Evolutionary conservation across 2,797 vertebrate species (phyloP).

Genomic region (Acanthiza pusilla): DNA sequence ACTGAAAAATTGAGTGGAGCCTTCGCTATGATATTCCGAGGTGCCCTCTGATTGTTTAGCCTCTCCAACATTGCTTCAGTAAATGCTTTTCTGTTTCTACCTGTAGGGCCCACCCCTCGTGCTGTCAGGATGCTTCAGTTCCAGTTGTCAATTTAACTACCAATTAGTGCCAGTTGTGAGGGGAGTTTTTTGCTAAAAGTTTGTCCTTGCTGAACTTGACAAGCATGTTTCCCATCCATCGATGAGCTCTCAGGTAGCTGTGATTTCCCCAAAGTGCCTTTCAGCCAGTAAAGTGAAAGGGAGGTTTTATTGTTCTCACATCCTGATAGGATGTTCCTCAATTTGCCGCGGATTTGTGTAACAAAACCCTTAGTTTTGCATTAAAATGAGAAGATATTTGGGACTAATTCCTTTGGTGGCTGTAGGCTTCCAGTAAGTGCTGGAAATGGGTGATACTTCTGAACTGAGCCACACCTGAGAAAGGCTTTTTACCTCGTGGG

Average conservation of each 20-base stretch:
- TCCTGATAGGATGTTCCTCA: not conserved
- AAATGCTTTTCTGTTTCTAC: conserved; percentile 35
- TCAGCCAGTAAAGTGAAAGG: not conserved
- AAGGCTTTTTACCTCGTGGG: not conserved
- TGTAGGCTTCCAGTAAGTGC: not conserved
- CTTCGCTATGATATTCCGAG: not conserved
- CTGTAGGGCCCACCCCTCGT: conserved; percentile 10
- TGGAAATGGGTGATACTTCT: not conserved
- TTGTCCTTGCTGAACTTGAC: conserved; percentile 5
- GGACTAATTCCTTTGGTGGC: not conserved
- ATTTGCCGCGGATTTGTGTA: not conserved
- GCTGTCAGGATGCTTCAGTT: conserved; percentile 36
- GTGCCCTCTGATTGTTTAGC: not conserved
- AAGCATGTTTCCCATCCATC: not conserved
- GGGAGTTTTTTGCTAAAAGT: not conserved
- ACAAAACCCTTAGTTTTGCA: not conserved
- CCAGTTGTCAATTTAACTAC: conserved; percentile 47
- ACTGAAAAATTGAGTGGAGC: conserved; percentile 1
- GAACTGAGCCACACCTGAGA: not conserved
- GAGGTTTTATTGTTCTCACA: not conserved
- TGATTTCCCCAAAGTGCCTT: not conserved
- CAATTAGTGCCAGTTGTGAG: conserved; percentile 46
- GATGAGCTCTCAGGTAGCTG: not conserved
- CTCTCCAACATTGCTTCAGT: not conserved
- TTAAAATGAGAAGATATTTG: not conserved